Percentiles rank a stretch among this genome's conserved stretches.
Conservation (phyloP, 2,888 invertebrate genomes). For the Lacanobia oleracea region DNA sequence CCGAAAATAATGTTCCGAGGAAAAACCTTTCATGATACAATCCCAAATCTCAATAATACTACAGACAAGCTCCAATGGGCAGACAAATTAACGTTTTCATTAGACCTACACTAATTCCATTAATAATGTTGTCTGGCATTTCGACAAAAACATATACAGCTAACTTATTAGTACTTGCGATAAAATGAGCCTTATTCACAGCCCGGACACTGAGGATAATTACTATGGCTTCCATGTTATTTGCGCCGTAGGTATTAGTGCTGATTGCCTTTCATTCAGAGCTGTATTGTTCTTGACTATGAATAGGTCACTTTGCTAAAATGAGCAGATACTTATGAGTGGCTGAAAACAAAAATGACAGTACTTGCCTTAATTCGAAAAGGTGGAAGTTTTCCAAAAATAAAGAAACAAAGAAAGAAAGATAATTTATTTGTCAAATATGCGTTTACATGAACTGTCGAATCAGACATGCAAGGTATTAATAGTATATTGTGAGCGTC, state of each 20-base stretch:
- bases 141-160: constrained; percentile 26
- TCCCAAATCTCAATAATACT: constrained; percentile 26
- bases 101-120: constrained; percentile 37
- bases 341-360: neutral
- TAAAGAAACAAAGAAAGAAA: no score
- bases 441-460: no score
- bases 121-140: constrained; percentile 36
- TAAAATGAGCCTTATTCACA: constrained; percentile 28
- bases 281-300: neutral
- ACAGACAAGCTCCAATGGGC: constrained; percentile 1
- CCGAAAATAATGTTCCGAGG: constrained; percentile 1
- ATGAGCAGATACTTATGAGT: neutral
- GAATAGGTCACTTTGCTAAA: constrained; percentile 29
- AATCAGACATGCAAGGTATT: no score
- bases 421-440: no score
- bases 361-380: neutral
- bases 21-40: constrained; percentile 21
- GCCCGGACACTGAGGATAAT: constrained; percentile 22
- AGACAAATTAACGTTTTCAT: constrained; percentile 50
- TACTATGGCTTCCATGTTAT: constrained; percentile 23
- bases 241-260: constrained; percentile 14
- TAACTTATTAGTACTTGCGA: constrained; percentile 29
- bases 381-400: neutral
- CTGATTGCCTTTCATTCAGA: constrained; percentile 35
- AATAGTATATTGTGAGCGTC: no score